phyloP scores from a whole-genome alignment of 2,888 invertebrate species.

The Ommatoiulus sabulosus region DNA sequence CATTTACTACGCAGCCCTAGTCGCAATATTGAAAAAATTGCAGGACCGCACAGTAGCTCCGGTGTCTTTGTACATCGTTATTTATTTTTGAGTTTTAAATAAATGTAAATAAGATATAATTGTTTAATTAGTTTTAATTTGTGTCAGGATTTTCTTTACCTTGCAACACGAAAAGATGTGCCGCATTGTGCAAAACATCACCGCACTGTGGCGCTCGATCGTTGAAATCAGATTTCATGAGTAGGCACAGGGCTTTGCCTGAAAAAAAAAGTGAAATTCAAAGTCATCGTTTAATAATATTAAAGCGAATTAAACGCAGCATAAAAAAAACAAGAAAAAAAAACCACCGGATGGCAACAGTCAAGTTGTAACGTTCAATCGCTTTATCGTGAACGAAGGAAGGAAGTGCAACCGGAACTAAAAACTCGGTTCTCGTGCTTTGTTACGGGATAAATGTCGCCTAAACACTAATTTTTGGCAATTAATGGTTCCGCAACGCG shows the following conservation, averaged over 20 bases:
- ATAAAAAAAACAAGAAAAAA: conserved; percentile 36
- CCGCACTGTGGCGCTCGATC: conserved; percentile 94
- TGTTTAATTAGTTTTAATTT: too few relatives aligned
- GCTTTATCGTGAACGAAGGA: background rate
- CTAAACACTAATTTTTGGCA: background rate
- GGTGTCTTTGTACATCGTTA: too few relatives aligned
- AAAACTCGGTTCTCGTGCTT: background rate
- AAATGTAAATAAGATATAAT: too few relatives aligned
- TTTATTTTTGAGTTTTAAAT: too few relatives aligned
- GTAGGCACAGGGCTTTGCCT: conserved; percentile 91
- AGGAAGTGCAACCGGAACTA: background rate
- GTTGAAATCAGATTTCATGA: conserved; percentile 89
- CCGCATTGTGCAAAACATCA: conserved; percentile 92
- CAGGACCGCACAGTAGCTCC: too few relatives aligned
- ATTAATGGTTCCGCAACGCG: background rate
- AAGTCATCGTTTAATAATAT: background rate
- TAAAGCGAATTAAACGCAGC: background rate
- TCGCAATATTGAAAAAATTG: too few relatives aligned
- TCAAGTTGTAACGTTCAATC: background rate
- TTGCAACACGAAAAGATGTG: conserved; percentile 80
- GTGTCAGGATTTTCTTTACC: conserved; percentile 52
- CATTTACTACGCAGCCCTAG: too few relatives aligned
- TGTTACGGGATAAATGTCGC: background rate
- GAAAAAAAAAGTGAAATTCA: conserved; percentile 61
- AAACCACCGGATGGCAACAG: background rate